These are phyloP conservation scores for Octodon degus DNA, from an alignment of 2,113 vertebrate genomes.

Conservation along the genomic window DNA sequence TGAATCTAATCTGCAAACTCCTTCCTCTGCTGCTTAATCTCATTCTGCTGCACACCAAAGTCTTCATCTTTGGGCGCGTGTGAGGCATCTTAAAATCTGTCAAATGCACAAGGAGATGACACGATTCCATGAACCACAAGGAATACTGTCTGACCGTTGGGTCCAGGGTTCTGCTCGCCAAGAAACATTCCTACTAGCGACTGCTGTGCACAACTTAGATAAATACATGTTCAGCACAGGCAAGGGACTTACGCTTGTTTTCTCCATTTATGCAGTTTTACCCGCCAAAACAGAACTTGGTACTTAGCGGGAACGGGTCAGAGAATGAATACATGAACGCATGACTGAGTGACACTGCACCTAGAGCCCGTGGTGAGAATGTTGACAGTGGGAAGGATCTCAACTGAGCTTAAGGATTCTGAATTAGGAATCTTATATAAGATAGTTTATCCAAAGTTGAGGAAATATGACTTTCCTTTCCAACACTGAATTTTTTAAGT, in stretches of 20 bases:
- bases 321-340: not conserved
- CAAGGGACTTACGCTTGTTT: not conserved
- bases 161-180: not conserved
- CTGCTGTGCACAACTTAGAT: not conserved
- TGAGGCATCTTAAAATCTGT: not conserved
- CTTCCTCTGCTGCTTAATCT: conserved; percentile 6
- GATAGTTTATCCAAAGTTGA: not conserved
- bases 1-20: not conserved
- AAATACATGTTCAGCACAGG: not conserved
- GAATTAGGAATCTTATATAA: not conserved
- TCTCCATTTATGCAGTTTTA: not conserved
- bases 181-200: not conserved
- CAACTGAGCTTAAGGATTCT: not conserved
- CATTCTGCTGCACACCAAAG: not conserved
- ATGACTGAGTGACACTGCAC: not conserved
- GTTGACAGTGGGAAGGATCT: not conserved
- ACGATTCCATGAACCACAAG: not conserved
- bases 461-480: not conserved
- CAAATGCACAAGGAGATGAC: not conserved
- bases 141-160: not conserved
- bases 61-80: not conserved
- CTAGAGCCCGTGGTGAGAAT: not conserved
- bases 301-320: not conserved
- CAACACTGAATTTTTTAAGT: not conserved
- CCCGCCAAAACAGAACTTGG: not conserved